Conservation (phyloP, 2,113 vertebrate genomes). For the Dendropsophus ebraccatus region DNA sequence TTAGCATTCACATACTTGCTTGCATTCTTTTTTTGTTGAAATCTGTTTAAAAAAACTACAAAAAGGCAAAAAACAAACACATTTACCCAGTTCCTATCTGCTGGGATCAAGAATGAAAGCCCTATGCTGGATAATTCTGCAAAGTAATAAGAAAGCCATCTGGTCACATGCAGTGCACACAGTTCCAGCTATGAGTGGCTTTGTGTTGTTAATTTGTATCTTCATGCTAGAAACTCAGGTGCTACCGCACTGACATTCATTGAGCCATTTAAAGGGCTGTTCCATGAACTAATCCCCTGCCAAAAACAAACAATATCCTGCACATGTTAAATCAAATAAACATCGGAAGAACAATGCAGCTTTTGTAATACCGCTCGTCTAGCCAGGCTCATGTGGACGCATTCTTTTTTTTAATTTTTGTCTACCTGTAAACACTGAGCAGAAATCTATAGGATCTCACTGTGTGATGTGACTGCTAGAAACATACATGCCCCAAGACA, state of each 20-base stretch:
- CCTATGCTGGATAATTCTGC: background rate
- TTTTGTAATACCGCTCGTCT: background rate
- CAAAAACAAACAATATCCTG: background rate
- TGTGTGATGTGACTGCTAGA: too few relatives aligned
- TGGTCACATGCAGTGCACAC: background rate
- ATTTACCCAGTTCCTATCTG: background rate
- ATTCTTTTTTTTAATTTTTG: background rate
- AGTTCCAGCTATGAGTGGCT: background rate
- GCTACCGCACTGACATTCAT: background rate
- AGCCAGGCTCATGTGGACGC: background rate
- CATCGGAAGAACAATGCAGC: background rate
- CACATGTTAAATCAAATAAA: background rate
- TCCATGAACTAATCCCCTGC: background rate
- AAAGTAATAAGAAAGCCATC: conserved; percentile 11
- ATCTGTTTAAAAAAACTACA: background rate
- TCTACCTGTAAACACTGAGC: background rate
- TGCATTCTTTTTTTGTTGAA: background rate
- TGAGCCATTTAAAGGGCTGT: background rate
- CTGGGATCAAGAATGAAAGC: background rate
- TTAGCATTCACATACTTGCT: conserved; percentile 15
- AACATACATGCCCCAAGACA: too few relatives aligned
- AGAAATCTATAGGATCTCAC: background rate
- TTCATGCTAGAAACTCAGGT: background rate
- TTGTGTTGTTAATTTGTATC: background rate
- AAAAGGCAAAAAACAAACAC: too few relatives aligned